Conservation (phyloP, 2,797 vertebrate genomes). For the Crenichthys baileyi region DNA sequence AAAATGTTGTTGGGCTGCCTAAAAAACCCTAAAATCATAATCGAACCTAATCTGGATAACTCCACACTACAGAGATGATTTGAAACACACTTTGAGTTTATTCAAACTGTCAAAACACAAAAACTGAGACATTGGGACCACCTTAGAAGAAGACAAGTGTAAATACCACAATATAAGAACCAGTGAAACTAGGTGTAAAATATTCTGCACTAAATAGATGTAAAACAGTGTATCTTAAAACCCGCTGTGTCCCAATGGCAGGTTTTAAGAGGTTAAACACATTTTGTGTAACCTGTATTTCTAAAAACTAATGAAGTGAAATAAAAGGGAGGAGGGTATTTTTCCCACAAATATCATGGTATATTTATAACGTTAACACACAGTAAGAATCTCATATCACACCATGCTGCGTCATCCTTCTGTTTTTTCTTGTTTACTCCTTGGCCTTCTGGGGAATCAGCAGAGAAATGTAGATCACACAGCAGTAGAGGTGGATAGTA, state of each 20-base stretch:
- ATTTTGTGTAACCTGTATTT: background rate
- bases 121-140: too few species aligned
- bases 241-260: too few species aligned
- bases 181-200: background rate
- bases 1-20: background rate
- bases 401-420: background rate
- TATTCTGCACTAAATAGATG: background rate
- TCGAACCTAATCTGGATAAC: background rate
- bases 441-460: constrained; percentile 37
- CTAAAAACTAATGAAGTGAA: background rate
- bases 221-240: too few species aligned
- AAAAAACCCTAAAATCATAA: background rate
- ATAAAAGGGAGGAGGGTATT: too few species aligned
- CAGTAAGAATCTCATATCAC: background rate
- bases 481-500: constrained; percentile 30
- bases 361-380: background rate
- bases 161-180: background rate
- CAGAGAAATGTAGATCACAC: constrained; percentile 57
- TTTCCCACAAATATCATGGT: background rate
- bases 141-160: too few species aligned
- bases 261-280: background rate
- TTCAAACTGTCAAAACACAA: background rate
- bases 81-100: background rate
- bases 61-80: background rate
- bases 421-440: constrained; percentile 43